Base-by-base conservation (phyloP, 1,140 invertebrate species). In the Cotesia chilonis region DNA sequence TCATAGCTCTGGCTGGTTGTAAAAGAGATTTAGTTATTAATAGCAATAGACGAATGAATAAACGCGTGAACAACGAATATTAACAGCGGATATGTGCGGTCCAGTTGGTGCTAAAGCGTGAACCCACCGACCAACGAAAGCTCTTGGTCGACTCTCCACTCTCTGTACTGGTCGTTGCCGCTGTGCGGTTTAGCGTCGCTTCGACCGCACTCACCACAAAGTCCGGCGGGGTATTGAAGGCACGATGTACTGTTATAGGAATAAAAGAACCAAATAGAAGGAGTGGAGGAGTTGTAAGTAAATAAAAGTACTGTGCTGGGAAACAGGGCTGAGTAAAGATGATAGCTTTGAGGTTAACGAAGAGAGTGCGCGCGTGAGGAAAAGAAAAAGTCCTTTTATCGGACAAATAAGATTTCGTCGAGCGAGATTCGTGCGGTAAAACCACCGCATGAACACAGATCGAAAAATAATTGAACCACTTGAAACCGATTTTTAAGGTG, bases 391-490 rank as follows among this genome's bases (percentile, higher is more conserved):
- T 52, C 36, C 61, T 71, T 52, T 65, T 57, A 66, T 71, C 63
- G 70, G 59, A 54, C 70, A 71, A 71, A 71, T 71, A 71, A 71
- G 52, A 66, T 71, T 71, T 66, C 14, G 70, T 71, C 35, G 63
- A 66, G 4, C n/a, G 60, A 65, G 70, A 65, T 63, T 64, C 52
- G 14, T 47, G 9, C 38, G 63, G 63, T 10, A 37, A 65, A 47
- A 37, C 41, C 37, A 20, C 28, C 14, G 10, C 36, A 51, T 12
- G 70, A 64, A 37, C 20, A 65, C 17, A 28, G 20, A 10, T 55
- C 17, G 47, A 12, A 10, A 41, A 20, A 55, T 35, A 63, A 54
- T 54, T 38, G n/a, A 64, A 71, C 63, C 37, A 67, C 65, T 67
- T 55, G 65, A 67, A 54, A 35, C 28, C 65, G 65, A 67, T 67